A percentile compares a stretch with the other conserved stretches of the same genome.
Evolutionary conservation across 2,797 vertebrate species (phyloP).

Genomic region (Sebastolobus altivelis): DNA sequence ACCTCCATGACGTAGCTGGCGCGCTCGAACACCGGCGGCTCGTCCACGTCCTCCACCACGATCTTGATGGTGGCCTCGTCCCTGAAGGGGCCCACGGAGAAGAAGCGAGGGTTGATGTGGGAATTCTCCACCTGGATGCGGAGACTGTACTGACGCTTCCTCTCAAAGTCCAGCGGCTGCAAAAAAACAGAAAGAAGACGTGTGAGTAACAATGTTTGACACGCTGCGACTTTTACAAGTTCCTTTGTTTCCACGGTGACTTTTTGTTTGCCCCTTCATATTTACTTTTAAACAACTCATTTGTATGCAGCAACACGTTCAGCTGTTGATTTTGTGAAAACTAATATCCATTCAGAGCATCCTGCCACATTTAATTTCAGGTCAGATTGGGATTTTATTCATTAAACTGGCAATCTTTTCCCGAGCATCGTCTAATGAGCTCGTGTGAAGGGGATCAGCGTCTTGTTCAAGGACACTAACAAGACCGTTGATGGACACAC

Average conservation of each 20-base stretch:
- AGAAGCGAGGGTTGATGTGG: slow-evolving; percentile 89
- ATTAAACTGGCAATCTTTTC: slow-evolving; percentile 58
- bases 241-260: background rate
- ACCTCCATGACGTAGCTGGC: slow-evolving; percentile 91
- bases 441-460: slow-evolving; percentile 34
- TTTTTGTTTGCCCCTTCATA: slow-evolving; percentile 7
- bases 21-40: slow-evolving; percentile 91
- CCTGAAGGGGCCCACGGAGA: slow-evolving; percentile 90
- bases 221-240: background rate
- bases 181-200: background rate
- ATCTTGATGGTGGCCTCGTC: slow-evolving; percentile 92
- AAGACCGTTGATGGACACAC: slow-evolving; percentile 57
- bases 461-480: slow-evolving; percentile 60
- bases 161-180: slow-evolving; percentile 93
- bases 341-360: slow-evolving; percentile 50
- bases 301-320: slow-evolving; percentile 41
- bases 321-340: slow-evolving; percentile 31
- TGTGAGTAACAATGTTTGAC: background rate
- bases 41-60: slow-evolving; percentile 92
- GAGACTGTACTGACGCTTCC: slow-evolving; percentile 89
- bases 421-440: slow-evolving; percentile 55
- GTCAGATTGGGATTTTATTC: slow-evolving; percentile 56
- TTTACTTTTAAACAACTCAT: slow-evolving; percentile 38
- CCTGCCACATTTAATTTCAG: slow-evolving; percentile 59
- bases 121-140: slow-evolving; percentile 93